These are phyloP conservation scores for Phaonia tiefii DNA, from an alignment of 2,888 invertebrate species.

Conservation along the genomic window DNA sequence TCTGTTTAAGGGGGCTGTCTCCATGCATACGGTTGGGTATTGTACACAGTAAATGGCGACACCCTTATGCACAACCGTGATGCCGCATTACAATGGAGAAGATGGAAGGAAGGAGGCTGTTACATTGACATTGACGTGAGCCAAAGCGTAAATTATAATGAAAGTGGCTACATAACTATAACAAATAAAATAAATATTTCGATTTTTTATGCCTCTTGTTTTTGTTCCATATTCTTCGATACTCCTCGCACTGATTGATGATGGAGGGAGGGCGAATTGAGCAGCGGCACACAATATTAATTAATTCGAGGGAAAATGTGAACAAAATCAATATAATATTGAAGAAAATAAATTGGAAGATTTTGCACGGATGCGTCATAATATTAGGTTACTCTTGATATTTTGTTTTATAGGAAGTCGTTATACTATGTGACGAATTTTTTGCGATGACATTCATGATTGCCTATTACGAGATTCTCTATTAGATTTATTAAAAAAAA, in stretches of 20 bases:
- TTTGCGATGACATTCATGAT: no score
- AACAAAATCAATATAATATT: conserved; percentile 17
- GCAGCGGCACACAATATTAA: conserved; percentile 7
- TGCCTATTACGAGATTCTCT: no score
- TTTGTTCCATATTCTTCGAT: not conserved
- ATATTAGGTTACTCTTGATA: no score
- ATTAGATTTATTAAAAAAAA: no score
- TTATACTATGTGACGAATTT: no score
- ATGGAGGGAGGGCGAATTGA: not conserved
- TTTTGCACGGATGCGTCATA: no score
- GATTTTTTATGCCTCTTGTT: not conserved
- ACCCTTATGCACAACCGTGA: not conserved
- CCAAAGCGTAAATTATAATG: conserved; percentile 40
- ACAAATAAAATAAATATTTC: not conserved
- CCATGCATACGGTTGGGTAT: no score
- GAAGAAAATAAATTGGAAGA: not conserved
- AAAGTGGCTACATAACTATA: conserved; percentile 23
- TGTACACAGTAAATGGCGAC: no score
- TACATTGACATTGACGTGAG: conserved; percentile 62
- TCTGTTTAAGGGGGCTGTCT: no score
- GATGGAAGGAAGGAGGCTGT: conserved; percentile 7
- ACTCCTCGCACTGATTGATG: no score
- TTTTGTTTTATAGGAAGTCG: no score
- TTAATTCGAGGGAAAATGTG: conserved; percentile 38
- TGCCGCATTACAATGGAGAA: not conserved